These are phyloP conservation scores for Phymastichus coffea DNA, from an alignment of 1,140 invertebrate genomes.

Conservation along the genomic window DNA sequence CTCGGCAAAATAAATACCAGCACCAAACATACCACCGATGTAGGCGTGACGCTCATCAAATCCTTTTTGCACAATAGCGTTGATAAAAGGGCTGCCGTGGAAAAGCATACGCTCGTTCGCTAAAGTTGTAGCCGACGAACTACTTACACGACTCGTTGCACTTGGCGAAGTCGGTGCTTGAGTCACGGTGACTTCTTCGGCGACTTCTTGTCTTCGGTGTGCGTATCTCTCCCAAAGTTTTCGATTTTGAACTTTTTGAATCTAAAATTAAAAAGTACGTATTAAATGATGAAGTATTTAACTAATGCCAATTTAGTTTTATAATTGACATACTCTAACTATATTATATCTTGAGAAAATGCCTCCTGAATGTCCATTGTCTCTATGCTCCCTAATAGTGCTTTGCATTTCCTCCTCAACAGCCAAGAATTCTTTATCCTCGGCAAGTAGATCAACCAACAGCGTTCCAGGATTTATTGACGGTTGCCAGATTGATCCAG, in stretches of 20 bases:
- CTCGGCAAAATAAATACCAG: constrained; percentile 98
- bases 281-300: neutral
- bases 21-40: constrained; percentile 98
- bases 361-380: constrained; percentile 91
- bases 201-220: constrained; percentile 87
- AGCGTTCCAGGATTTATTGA: constrained; percentile 69
- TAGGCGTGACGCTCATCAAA: constrained; percentile 98
- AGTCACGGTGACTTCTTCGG: constrained; percentile 70
- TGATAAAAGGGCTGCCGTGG: constrained; percentile 96
- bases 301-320: neutral
- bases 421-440: constrained; percentile 87
- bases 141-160: constrained; percentile 36
- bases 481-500: constrained; percentile 58
- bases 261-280: constrained; percentile 58
- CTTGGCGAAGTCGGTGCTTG: constrained; percentile 45
- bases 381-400: constrained; percentile 88
- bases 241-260: constrained; percentile 94
- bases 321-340: constrained; percentile 69
- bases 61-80: constrained; percentile 96
- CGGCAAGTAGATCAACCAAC: constrained; percentile 79
- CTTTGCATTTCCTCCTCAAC: constrained; percentile 96
- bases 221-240: constrained; percentile 92
- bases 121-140: constrained; percentile 46
- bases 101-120: constrained; percentile 93
- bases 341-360: constrained; percentile 88